Base-by-base conservation (phyloP, 2,113 vertebrate species). In the Delphinapterus leucas region DNA sequence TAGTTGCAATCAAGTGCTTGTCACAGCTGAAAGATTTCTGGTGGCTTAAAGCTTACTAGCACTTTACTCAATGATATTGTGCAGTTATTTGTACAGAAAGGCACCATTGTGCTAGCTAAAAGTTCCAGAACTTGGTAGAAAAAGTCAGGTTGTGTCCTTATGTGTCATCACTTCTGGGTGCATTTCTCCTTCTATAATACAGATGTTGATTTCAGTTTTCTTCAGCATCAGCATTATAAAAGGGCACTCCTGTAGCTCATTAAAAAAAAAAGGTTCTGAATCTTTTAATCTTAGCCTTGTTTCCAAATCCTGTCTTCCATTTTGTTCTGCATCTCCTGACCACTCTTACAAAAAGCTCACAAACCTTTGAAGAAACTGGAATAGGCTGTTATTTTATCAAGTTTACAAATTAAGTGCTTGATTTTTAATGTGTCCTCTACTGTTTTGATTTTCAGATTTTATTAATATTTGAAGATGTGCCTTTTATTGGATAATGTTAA, bases 381-480 rank as follows among this genome's bases (percentile, higher is more conserved):
- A 97, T 97, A 98, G 93, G 92, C 93, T 95, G 36, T 97, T 97
- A 84, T 94, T 94, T 96, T 93, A 89, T 96, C 31, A 95, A 25
- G 96, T 98, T 98, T 96, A 88, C 81, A 95, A 93, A 97, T 98
- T 97, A 95, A 98, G 81, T 96, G 98, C 96, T 96, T 76, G 53
- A 96, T 93, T 95, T 95, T 98, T 97, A 97, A 95, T 97, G 93
- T 97, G 96, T 97, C 96, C 95, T 83, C 86, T 96, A 95, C 85
- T 94, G 95, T 92, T 97, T 98, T 98, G 90, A 82, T 95, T 97
- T 98, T 97, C 97, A 98, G 68, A 96, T 90, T 97, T 98, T 98
- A 93, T 97, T 98, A 94, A 80, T 96, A 91, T 98, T 98, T 97
- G 96, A 99, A 97, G 95, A 99, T 98, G 99, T 99, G 99, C 98